Base-by-base conservation (phyloP, 2,888 invertebrate species). In the Hemaris fuciformis region DNA sequence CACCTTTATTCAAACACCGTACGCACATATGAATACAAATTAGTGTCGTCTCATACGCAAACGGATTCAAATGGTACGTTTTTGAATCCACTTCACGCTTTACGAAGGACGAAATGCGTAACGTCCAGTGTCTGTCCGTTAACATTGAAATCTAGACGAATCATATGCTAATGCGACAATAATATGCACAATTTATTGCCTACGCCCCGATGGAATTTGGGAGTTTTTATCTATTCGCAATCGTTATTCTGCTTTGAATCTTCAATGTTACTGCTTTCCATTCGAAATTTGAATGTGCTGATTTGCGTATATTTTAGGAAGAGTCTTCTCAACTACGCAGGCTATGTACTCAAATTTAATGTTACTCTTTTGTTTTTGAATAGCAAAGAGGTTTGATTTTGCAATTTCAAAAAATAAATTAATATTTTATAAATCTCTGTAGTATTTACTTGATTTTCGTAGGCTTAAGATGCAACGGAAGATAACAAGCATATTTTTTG, bases 21-120 rank as follows among this genome's bases (percentile, higher is more conserved):
- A 76, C 78, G 74, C 81, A 69, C 73, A 68, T 70, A 73, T 87
- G 91, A 88, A 91, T 91, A 86, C 87, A 74, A 89, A 91, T 87
- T 67, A 72, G 65, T 64, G 65, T 66, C 67, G 60, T 67, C 74
- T 77, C 77, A 79, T 74, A 71, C 77, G 80, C 81, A 78, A 84
- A 79, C 83, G 81, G 84, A 88, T 87, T 85, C 85, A 81, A 85
- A 87, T 83, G 72, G 77, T 76, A 72, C 69, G 70, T 77, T 78
- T 83, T 81, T 79, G 78, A 77, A 83, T 73, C 72, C 82, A 68
- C 74, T 71, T 77, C 85, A 85, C 84, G 83, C 77, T 72, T 76
- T 69, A 41, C 74, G 84, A 86, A 88, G 88, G 88, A 84, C 87
- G 79, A 72, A 69, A 73, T 70, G 74, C 81, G 76, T 80, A 77